Base-by-base conservation (phyloP, 2,888 invertebrate genomes). In the Dryocosmus kuriphilus region DNA sequence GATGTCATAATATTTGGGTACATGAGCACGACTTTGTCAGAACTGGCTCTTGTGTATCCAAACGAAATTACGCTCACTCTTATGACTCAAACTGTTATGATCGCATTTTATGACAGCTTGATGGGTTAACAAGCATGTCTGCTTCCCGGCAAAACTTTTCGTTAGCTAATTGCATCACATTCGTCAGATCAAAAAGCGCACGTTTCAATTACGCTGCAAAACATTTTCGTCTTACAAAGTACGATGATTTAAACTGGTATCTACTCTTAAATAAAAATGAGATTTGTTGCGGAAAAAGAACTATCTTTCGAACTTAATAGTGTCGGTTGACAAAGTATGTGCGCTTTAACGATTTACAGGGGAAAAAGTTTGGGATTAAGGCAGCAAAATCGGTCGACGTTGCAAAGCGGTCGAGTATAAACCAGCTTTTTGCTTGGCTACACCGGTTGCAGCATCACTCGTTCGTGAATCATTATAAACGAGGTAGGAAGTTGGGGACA, bases 261-360 rank as follows among this genome's bases (percentile, higher is more conserved):
- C 27, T 0, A 16, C 11, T n/a, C 2, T 32, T 63, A 9, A 67
- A 67, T 71, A 71, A 71, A 71, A 51, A 71, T 30, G 30, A 46
- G 1, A 71, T 51, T 71, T 30, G 46, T 30, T n/a, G 14, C 19
- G 46, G 30, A 51, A 71, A 71, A 51, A 71, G 11, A 71, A 71
- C 71, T 30, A 71, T 51, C 27, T 14, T 16, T 41, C 46, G 19
- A 71, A 71, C 38, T 41, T 67, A 27, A 67, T 67, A 67, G 71
- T 71, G 71, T 71, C 71, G n/a, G n/a, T 71, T 71, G 71, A 71
- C 71, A 71, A 71, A 71, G 51, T 71, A 51, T 51, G 71, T 51
- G 46, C 51, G 11, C 71, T 51, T 71, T 51, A 71, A 71, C 9
- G 71, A 71, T 51, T 71, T n/a, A 30, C 1, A 7, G 51, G 5